Evolutionary conservation across 2,888 invertebrate genomes (phyloP), one percentile per base, ranked within the genome.

Genomic region (Nineta flava): DNA sequence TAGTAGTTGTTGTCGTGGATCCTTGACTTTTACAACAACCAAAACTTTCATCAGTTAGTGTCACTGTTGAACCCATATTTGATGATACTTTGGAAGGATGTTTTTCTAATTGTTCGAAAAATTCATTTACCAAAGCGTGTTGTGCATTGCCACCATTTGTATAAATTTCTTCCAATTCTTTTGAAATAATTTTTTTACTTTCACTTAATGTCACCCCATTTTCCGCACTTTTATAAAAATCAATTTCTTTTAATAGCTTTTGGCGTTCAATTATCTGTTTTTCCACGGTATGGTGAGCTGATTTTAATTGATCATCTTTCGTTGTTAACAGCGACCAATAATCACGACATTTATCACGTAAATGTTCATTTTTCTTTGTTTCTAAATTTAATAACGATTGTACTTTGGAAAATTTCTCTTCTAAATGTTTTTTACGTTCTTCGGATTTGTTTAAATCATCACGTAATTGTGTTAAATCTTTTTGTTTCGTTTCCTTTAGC

Each of bases 371-470:
- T 44, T 44, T 44, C 9, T 7, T 21, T 5, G 44, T 21, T 44
- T 44, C 44, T 10, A 44, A n/a, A n/a, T 44, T 26, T 21, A 21
- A 9, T 19, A 44, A 9, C 2, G 44, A 44, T 26, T 44, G 44
- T 21, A 44, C n/a, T 44, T 44, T 44, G 9, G 19, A 26, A 9
- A 44, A n/a, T 44, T 44, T 44, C 6, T 44, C 44, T 44, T 44
- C 13, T 7, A 44, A 26, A 9, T 17, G 26, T 13, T 2, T 19
- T 17, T 44, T 26, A 17, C 12, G 3, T 21, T 26, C 44, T 10
- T 19, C 13, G 9, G 44, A 21, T 44, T 21, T 26, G 3, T 44
- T 16, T 9, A n/a, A 31, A 4, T 44, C 9, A 9, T 26, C 13
- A 26, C 26, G 21, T 21, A 19, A 26, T 21, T 26, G 19, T 17